Evolutionary conservation across 1,140 invertebrate species (phyloP).

Genomic region (Triops longicaudatus): DNA sequence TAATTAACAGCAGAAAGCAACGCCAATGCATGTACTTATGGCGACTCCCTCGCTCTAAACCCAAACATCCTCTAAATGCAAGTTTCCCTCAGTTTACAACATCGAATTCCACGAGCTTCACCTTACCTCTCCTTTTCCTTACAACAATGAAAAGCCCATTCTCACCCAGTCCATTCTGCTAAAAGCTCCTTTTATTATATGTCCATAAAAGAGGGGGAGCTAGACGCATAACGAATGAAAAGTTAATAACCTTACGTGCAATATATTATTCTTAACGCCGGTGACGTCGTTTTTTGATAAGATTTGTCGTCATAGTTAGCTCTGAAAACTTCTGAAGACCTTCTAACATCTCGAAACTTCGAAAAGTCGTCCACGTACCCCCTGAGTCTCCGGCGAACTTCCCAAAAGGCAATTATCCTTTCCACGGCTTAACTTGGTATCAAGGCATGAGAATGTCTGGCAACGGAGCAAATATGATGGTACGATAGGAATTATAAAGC

Average conservation of each 20-base stretch:
- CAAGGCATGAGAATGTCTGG: constrained; percentile 2
- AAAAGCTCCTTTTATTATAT: background rate
- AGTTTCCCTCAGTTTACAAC: background rate
- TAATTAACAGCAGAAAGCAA: background rate
- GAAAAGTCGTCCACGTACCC: background rate
- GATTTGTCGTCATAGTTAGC: background rate
- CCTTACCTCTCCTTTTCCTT: background rate
- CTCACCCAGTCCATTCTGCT: background rate
- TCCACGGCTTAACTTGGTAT: constrained; percentile 4
- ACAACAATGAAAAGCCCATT: background rate
- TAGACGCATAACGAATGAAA: background rate
- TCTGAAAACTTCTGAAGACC: background rate
- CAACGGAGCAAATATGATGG: background rate
- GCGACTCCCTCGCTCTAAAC: background rate
- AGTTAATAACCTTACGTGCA: background rate
- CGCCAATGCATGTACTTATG: background rate
- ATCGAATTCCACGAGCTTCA: background rate
- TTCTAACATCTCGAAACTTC: background rate
- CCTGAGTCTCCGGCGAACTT: background rate
- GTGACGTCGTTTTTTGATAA: background rate
- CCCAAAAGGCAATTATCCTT: background rate
- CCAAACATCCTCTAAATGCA: background rate
- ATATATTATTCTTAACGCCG: background rate
- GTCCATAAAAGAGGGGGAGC: background rate
- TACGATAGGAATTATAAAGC: background rate